Percentiles rank a stretch among this genome's conserved stretches.
Conservation (phyloP, 2,113 vertebrate genomes). For the Chionomys nivalis region DNA sequence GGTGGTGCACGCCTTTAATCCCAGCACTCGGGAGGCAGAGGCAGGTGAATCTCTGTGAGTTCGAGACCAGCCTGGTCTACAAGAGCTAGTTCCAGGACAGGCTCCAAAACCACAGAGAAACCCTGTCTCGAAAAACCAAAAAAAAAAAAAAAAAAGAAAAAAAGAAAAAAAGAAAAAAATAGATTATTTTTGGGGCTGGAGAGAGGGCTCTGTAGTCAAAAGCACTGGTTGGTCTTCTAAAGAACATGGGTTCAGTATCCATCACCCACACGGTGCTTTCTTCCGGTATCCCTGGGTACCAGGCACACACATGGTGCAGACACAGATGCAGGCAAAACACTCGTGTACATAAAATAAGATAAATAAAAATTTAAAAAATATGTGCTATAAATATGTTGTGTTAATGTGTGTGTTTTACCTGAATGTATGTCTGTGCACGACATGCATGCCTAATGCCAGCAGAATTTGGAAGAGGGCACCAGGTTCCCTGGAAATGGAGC, state of each 20-base stretch:
- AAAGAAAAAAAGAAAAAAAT: too few species aligned
- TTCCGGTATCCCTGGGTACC: not conserved
- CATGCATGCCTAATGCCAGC: not conserved
- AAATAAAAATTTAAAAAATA: not conserved
- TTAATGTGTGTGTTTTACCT: not conserved
- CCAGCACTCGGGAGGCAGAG: too few species aligned
- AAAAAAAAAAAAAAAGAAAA: too few species aligned
- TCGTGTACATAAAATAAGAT: not conserved
- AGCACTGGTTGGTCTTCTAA: not conserved
- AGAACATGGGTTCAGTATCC: not conserved
- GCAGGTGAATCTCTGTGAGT: too few species aligned
- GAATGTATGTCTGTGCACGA: not conserved
- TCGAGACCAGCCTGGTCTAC: too few species aligned
- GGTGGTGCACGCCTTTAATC: too few species aligned
- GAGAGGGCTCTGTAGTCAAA: not conserved
- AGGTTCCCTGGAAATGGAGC: not conserved
- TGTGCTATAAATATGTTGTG: not conserved
- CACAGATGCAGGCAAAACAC: not conserved
- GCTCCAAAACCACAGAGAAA: too few species aligned
- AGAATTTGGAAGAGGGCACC: too few species aligned
- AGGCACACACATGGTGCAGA: not conserved
- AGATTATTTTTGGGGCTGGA: not conserved
- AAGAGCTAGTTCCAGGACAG: too few species aligned
- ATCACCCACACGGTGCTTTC: not conserved
- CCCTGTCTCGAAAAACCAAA: too few species aligned